These are phyloP conservation scores for Leptogaster cylindrica DNA, from an alignment of 2,888 invertebrate species.

Conservation along the genomic window DNA sequence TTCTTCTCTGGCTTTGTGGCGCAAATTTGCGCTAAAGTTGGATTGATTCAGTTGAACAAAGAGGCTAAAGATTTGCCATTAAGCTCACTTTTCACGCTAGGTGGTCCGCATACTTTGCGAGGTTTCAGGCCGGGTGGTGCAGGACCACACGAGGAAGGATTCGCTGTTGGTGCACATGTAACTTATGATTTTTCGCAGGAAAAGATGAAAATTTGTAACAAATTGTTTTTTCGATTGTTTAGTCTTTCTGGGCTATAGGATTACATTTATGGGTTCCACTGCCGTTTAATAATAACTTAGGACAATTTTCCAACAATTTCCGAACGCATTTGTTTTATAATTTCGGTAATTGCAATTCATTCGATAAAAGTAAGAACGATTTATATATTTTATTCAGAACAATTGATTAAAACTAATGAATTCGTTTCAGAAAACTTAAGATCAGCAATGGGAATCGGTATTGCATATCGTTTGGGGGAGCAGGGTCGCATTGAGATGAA, in stretches of 20 bases:
- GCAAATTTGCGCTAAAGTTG: slow-evolving; percentile 58
- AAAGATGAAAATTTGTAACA: not conserved
- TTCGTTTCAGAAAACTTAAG: slow-evolving; percentile 66
- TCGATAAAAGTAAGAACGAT: slow-evolving; percentile 53
- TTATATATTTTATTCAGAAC: slow-evolving; percentile 32
- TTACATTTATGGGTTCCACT: slow-evolving; percentile 89
- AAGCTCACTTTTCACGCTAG: slow-evolving; percentile 63
- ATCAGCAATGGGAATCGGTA: slow-evolving; percentile 80
- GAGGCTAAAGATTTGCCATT: slow-evolving; percentile 56
- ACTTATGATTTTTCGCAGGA: not conserved
- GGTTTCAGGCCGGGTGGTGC: slow-evolving; percentile 89
- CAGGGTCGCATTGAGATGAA: slow-evolving; percentile 94
- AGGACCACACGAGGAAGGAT: slow-evolving; percentile 82
- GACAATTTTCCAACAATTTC: slow-evolving; percentile 83
- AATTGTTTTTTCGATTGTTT: slow-evolving; percentile 44
- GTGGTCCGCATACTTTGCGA: slow-evolving; percentile 86
- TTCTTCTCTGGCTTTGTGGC: slow-evolving; percentile 63
- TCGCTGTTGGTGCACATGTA: slow-evolving; percentile 72
- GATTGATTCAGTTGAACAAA: slow-evolving; percentile 56
- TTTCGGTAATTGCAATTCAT: slow-evolving; percentile 77
- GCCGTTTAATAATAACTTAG: slow-evolving; percentile 81
- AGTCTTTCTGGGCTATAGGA: slow-evolving; percentile 86
- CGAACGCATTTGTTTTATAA: slow-evolving; percentile 89
- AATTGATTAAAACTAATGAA: not conserved
- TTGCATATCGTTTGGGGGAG: slow-evolving; percentile 82